These are phyloP conservation scores for Astropecten irregularis DNA, from an alignment of 53 echinoderm and acorn worm genomes.

Conservation along the genomic window DNA sequence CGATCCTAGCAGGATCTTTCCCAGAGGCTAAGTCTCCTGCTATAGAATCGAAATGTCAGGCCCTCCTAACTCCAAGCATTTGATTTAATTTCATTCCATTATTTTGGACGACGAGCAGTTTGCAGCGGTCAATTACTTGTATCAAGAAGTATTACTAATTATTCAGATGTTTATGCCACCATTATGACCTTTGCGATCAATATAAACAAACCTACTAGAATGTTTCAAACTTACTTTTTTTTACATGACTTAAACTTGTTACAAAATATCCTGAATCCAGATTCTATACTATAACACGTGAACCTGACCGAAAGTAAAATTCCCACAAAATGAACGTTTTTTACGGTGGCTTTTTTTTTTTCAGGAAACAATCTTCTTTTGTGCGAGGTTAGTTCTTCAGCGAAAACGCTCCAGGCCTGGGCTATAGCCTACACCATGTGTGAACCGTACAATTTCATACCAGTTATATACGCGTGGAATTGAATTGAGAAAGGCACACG, in stretches of 20 bases:
- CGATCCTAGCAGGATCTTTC: too few species aligned
- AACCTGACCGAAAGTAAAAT: background rate
- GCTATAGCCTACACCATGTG: background rate
- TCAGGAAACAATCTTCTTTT: conserved; percentile 4
- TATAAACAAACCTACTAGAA: background rate
- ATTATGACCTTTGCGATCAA: background rate
- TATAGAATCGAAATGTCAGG: too few species aligned
- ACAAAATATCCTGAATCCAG: too few species aligned
- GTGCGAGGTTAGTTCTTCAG: background rate
- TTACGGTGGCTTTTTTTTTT: conserved; percentile 7
- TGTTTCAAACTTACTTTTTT: background rate
- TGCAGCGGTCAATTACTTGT: too few species aligned
- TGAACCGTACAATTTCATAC: background rate
- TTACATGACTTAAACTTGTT: too few species aligned
- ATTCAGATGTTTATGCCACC: too few species aligned
- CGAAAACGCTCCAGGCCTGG: conserved; percentile 28
- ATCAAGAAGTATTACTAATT: too few species aligned
- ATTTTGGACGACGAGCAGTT: too few species aligned
- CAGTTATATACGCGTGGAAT: background rate
- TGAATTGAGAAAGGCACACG: background rate
- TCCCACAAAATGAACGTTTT: conserved; percentile 31
- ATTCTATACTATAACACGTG: too few species aligned
- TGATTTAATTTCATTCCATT: too few species aligned
- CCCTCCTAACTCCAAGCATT: too few species aligned
- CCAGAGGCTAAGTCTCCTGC: too few species aligned